Evolutionary conservation across 2,797 vertebrate genomes (phyloP), one percentile per base, ranked within the genome.

Genomic region (Takifugu ocellatus): DNA sequence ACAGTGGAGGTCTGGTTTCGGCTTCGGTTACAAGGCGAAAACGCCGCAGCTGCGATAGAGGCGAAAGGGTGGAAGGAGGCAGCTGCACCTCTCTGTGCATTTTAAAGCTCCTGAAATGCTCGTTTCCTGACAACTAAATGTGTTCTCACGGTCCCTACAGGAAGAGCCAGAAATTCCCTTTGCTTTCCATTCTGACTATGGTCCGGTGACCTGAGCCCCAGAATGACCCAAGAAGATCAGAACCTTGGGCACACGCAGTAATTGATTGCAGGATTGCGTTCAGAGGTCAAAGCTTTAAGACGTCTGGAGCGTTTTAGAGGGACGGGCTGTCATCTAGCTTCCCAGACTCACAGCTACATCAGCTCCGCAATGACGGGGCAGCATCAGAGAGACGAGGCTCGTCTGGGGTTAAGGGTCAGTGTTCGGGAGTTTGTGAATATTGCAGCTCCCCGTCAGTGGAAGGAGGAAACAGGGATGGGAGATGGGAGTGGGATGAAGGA

Each of bases 1-100:
- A 91, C 88, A 87, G 63, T 77, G 66, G 39, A 63, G 85, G 59
- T 88, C 74, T 77, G 69, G 77, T 90, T 87, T 86, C 86, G 75
- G 75, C 62, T 87, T 77, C 51, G 70, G 79, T 87, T 86, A 67
- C 79, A 47, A 21, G 24, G 59, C 67, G 74, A 54, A 84, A 74
- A 63, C 58, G 64, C 63, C 74, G 73, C 79, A 75, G 80, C 82
- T 84, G 79, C 77, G 73, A 57, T 60, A 60, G 72, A 59, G 54
- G 50, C 66, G 25, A 54, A 58, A 11, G 45, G 49, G 78, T 81
- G 68, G 77, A 82, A 66, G 76, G 82, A 72, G 54, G 61, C 81
- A 82, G 83, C 82, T 83, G 78, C 58, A 63, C 68, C 43, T 77
- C 57, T 61, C 55, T 48, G 29, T 49, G 50, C 61, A 49, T 44